Base-by-base conservation (phyloP, 2,888 invertebrate genomes). In the Crepidodera aurea region DNA sequence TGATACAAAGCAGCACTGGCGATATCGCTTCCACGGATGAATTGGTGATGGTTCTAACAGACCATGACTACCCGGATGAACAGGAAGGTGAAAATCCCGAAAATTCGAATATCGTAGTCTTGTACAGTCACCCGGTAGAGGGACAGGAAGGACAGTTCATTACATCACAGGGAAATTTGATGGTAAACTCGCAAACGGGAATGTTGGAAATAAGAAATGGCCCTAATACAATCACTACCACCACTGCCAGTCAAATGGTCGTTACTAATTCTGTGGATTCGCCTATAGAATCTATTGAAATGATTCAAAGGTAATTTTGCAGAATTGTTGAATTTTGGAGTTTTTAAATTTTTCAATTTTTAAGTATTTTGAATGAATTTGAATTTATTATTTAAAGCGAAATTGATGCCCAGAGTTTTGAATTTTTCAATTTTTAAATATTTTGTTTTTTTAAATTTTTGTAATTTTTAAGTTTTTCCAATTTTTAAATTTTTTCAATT, bases 21-120 rank as follows among this genome's bases (percentile, higher is more conserved):
- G 79, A 86, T 64, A 81, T 84, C 50, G 82, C 78, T 55, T 79
- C 85, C n/a, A 84, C 85, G 46, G 80, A 84, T 66, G 86, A 84
- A 80, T 81, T 87, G 48, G 86, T 87, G 75, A 86, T 88, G 87
- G 86, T 88, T 53, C 80, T 88, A 44, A 87, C 84, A 66, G 85
- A 87, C 68, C 77, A 86, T 32, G 86, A 84, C 80, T 86, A 83
- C 16, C 80, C 79, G 37, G 78, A 83, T 63, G 74, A 69, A 25
- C 69, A 69, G 1, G 72, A 70, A 34, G 64, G 59, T 10, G 68
- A 60, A 7, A 82, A 83, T 55, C 69, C 82, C 34, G 84, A 86
- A 64, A 86, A 85, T 77, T 84, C 86, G 1, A 87, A 87, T 70
- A 87, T 87, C 74, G 87, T 88, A 10, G 87, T 88, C 46, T 83